Evolutionary conservation across 1,140 invertebrate species (phyloP).

Genomic region (Nebria ingens): DNA sequence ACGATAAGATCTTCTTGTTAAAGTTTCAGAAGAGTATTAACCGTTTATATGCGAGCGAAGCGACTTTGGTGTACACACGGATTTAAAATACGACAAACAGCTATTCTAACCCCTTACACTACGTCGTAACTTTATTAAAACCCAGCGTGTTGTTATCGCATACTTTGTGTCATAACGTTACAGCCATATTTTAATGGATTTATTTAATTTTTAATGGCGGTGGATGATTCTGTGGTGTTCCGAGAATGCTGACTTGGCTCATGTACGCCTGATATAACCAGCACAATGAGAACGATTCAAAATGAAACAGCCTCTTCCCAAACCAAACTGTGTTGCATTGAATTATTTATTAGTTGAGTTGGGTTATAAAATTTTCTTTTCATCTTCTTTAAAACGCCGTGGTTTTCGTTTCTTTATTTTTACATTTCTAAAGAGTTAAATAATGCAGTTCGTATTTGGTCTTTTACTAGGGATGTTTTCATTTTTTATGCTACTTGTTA

Average conservation of each 20-base stretch:
- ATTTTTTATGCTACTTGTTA: too few species aligned
- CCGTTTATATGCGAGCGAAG: not conserved
- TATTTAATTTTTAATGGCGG: not conserved
- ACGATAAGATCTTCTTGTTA: not conserved
- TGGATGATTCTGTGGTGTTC: not conserved
- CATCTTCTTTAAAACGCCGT: not conserved
- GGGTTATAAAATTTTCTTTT: not conserved
- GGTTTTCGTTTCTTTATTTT: not conserved
- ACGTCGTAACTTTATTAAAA: not conserved
- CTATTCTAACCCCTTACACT: not conserved
- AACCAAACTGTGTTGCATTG: not conserved
- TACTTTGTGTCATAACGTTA: not conserved
- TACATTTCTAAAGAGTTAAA: not conserved
- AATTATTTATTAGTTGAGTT: conserved; percentile 1
- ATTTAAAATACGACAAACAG: too few species aligned
- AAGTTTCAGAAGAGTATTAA: not conserved
- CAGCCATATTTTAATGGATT: not conserved
- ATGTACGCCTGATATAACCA: not conserved
- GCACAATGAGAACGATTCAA: not conserved
- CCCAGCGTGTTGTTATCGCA: not conserved
- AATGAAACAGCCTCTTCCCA: not conserved
- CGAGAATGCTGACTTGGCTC: not conserved
- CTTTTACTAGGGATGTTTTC: too few species aligned
- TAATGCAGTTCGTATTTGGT: too few species aligned
- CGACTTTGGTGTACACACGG: not conserved